Base-by-base conservation (phyloP, 2,888 invertebrate genomes). In the Microplitis deprimator region DNA sequence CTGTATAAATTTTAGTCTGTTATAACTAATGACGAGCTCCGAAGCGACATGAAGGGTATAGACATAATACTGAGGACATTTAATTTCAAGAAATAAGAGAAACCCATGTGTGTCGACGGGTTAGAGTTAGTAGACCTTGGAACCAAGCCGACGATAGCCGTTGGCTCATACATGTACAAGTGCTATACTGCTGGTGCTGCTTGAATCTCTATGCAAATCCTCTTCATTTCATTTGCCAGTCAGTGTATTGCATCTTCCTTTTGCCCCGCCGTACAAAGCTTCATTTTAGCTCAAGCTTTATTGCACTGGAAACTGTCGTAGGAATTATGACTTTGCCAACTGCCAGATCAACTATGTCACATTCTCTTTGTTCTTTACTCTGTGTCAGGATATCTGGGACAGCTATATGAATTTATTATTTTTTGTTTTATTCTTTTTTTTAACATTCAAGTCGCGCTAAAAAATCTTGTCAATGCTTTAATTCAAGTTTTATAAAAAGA, bases 141-240 rank as follows among this genome's bases (percentile, higher is more conserved):
- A 17, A 38, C 38, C 40, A 38, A 41, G 59, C 67, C 71, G 38
- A 41, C 40, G 62, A 38, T 41, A 17, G 10, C 50, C 13, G 50
- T 50, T 50, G 13, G 61, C n/a, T 29, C n/a, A 39, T 72, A 72
- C 39, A 29, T 72, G 6, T 40, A 78, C 76, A 73, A 13, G 10
- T 77, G 75, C 75, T 73, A 65, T 61, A 73, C 67, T 59, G 73
- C 77, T 67, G 41, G 61, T 50, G n/a, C 61, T 40, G 40, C 13
- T 29, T 69, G 67, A 77, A 64, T 75, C 61, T 71, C 79, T 81
- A 80, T 81, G 81, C 77, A 79, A 81, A 81, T 80, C 75, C 62
- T 61, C 64, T 76, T 81, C 65, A 75, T 81, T 79, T 78, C 77
- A 75, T 78, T 70, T 60, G 64, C 67, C 59, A 70, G 38, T 77